Evolutionary conservation across 2,113 vertebrate species (phyloP), one percentile per base, ranked within the genome.

Genomic region (Delphinapterus leucas): DNA sequence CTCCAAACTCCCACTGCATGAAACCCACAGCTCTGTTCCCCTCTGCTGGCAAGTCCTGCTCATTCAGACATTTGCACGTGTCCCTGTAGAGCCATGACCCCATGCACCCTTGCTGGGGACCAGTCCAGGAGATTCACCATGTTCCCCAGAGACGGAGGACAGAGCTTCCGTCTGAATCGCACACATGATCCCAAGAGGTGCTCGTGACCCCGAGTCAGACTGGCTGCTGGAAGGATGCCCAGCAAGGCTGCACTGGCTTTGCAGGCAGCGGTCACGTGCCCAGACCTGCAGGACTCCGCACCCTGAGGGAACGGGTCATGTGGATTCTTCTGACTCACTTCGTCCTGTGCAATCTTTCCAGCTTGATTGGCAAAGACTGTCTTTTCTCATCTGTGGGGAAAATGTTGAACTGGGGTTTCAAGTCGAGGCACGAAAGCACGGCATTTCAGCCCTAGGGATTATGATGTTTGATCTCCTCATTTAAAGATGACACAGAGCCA

Each of bases 301-400:
- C 6, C 3, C 0, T 1, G 60, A 67, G 63, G 28, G 23, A 4
- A 68, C 0, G 1, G 31, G 33, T 53, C 3, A 3, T 3, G 47
- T 20, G 10, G 41, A 36, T 61, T 77, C 82, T 63, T 63, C 60
- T 47, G 44, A 38, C 23, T 92, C 17, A 0, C 36, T 60, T 55
- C 68, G 33, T 36, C 20, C 21, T 9, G 8, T 13, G 14, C 21
- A n/a, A 14, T 49, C 61, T 61, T 60, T n/a, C 58, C n/a, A 36
- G 60, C 28, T 80, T n/a, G 17, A 18, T 44, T 53, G 44, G 41
- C 55, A 67, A 65, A 76, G 31, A n/a, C 38, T 18, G 17, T 36
- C 73, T 47, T 96, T 68, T 58, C 31, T 65, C 3, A 21, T 44
- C n/a, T 26, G 53, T 38, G 58, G 47, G 20, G 36, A 12, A 49